Base-by-base conservation (phyloP, 2,888 invertebrate genomes). In the Oxyscelio sp. region DNA sequence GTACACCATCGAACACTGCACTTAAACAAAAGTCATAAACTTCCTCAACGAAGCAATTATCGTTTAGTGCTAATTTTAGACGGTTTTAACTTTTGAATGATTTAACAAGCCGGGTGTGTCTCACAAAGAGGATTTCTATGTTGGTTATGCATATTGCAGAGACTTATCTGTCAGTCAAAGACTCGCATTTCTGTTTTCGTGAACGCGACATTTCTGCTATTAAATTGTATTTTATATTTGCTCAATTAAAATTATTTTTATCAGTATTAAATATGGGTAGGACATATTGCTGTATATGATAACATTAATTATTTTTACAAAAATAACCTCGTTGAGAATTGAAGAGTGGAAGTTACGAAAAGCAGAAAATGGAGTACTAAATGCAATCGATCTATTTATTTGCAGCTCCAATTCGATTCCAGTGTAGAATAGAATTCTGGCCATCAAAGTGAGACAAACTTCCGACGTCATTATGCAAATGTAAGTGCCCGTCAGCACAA, bases 141-240 rank as follows among this genome's bases (percentile, higher is more conserved):
- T 92, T 91, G 89, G 90, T 90, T 92, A 92, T 93, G 92, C 93
- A 93, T 93, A 93, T 93, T 93, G 90, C 92, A 93, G 89, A 85
- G 90, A 90, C 90, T 90, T 89, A 90, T 89, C 92, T 90, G 91
- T 92, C 93, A 93, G 91, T 93, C 91, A 92, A 91, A 89, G 86
- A 87, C 87, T 83, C 85, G 24, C 66, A 48, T 50, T 27, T 56
- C 54, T 59, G 65, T 75, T 68, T 56, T 83, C 71, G 45, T 52
- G 48, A 65, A 52, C 50, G 61, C 65, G 50, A 59, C 71, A 63
- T 63, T 73, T 66, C 68, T 61, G 80, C 65, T 79, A 80, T 80
- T 68, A 75, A 68, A 85, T 80, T 85, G 59, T 4, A 56, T 48
- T 75, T 70, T 8, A 45, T 75, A 61, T 40, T 63, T 61, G 56